phyloP scores from a whole-genome alignment of 1,140 invertebrate species.

The Dendroctonus ponderosae region DNA sequence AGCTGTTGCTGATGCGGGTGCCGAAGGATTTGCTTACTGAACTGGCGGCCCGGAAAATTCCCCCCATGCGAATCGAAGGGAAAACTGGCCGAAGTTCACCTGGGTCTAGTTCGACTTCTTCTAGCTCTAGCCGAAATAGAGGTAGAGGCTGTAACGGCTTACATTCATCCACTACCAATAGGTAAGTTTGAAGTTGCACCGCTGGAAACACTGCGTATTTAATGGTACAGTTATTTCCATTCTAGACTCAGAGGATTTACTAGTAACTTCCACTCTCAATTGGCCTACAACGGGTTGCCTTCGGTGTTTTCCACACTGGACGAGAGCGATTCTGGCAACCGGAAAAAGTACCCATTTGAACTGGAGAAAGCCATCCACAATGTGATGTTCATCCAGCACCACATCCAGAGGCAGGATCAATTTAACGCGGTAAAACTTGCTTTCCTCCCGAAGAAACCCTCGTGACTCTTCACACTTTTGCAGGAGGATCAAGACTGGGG shows the following conservation, averaged over 20 bases:
- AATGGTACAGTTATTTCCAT: slow-evolving; percentile 24
- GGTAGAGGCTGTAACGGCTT: slow-evolving; percentile 74
- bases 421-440: slow-evolving; percentile 78
- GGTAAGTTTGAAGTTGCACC: slow-evolving; percentile 48
- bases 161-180: slow-evolving; percentile 68
- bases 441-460: not conserved
- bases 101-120: slow-evolving; percentile 72
- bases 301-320: slow-evolving; percentile 78
- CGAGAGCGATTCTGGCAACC: slow-evolving; percentile 74
- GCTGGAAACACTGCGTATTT: slow-evolving; percentile 7
- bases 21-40: slow-evolving; percentile 78
- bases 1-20: slow-evolving; percentile 80
- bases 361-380: slow-evolving; percentile 91
- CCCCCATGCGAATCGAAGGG: slow-evolving; percentile 53
- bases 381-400: slow-evolving; percentile 93
- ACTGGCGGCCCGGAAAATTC: slow-evolving; percentile 74
- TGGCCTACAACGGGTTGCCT: slow-evolving; percentile 74
- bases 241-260: slow-evolving; percentile 69
- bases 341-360: slow-evolving; percentile 87
- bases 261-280: slow-evolving; percentile 62
- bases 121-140: slow-evolving; percentile 51
- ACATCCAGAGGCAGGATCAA: slow-evolving; percentile 89
- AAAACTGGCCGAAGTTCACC: slow-evolving; percentile 63
- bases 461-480: not conserved
- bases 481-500: slow-evolving; percentile 98